Evolutionary conservation across 2,888 invertebrate species (phyloP), one percentile per base, ranked within the genome.

Genomic region (Cetonia aurata): DNA sequence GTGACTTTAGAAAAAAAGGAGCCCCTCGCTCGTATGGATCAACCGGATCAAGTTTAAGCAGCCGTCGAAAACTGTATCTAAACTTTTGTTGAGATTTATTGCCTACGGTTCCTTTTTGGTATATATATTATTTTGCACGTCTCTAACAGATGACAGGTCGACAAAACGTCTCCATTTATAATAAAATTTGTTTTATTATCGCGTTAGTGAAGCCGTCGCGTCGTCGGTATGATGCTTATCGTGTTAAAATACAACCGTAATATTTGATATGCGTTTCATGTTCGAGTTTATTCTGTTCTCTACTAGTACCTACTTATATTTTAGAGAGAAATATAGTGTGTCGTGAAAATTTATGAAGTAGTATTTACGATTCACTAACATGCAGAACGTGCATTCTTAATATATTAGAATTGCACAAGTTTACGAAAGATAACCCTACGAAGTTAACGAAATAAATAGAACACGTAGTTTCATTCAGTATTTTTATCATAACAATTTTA

Each of bases 171-270:
- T 42, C 56, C 46, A 48, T 60, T 60, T 60, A 60, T 25, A 60
- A 31, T 60, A 46, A 25, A 60, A 60, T 60, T 60, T 60, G 60
- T 60, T 60, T 60, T 48, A 60, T 60, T 60, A 10, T 56, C 8
- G 33, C 37, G 56, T 56, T 6, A 56, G 33, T 37, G 3, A 8
- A 37, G 10, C 57, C 9, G 25, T 55, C 15, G 42, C 9, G 25
- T 55, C 15, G 42, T 17, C 33, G 37, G 10, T 41, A 41, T 57
- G 42, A 57, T 9, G n/a, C 57, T 12, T 19, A 13, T 13, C 8
- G 41, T n/a, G 57, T 15, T 57, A 57, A 57, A 17, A 8, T 41
- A 41, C 10, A 17, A 13, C 10, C 31, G 42, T 42, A 42, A 42
- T 42, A 41, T 15, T 13, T 6, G 3, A 17, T 41, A 15, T 41